phyloP scores from a whole-genome alignment of 2,888 invertebrate species.

The Theristus sp. region DNA sequence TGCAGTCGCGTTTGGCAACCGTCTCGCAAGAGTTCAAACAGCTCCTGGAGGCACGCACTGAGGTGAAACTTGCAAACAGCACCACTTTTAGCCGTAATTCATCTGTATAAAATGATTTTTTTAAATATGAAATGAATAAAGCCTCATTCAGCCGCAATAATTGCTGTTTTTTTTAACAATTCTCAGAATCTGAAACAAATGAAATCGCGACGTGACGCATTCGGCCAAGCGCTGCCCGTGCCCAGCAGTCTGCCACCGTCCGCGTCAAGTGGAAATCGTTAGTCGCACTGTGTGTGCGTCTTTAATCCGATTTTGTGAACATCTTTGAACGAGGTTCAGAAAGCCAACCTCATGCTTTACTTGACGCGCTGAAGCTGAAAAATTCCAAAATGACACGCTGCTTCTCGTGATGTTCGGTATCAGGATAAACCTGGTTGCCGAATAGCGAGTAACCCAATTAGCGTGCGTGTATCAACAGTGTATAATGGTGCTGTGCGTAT shows the following conservation, averaged over 20 bases:
- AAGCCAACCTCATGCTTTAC: too few relatives aligned
- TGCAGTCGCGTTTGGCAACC: slow-evolving; percentile 66
- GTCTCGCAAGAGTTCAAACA: slow-evolving; percentile 96
- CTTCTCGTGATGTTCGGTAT: too few relatives aligned
- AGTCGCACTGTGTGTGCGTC: slow-evolving; percentile 7
- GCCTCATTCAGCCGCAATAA: too few relatives aligned
- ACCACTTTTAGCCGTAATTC: neutral
- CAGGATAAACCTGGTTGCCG: too few relatives aligned
- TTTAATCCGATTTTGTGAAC: neutral
- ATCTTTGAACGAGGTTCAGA: neutral
- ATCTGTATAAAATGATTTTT: neutral
- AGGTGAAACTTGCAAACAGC: slow-evolving; percentile 38
- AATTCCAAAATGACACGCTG: too few relatives aligned
- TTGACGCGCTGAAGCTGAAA: slow-evolving; percentile 1
- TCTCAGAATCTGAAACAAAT: slow-evolving; percentile 81
- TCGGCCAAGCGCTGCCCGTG: slow-evolving; percentile 32
- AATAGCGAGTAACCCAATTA: too few relatives aligned
- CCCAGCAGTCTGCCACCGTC: slow-evolving; percentile 31
- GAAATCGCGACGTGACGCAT: slow-evolving; percentile 75
- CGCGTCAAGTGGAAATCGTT: slow-evolving; percentile 30
- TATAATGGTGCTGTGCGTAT: too few relatives aligned
- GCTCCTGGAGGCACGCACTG: slow-evolving; percentile 87
- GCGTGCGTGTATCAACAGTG: too few relatives aligned
- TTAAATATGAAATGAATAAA: too few relatives aligned
- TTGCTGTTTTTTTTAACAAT: too few relatives aligned